Conservation (phyloP, 2,113 vertebrate genomes). For the Phaethon lepturus region DNA sequence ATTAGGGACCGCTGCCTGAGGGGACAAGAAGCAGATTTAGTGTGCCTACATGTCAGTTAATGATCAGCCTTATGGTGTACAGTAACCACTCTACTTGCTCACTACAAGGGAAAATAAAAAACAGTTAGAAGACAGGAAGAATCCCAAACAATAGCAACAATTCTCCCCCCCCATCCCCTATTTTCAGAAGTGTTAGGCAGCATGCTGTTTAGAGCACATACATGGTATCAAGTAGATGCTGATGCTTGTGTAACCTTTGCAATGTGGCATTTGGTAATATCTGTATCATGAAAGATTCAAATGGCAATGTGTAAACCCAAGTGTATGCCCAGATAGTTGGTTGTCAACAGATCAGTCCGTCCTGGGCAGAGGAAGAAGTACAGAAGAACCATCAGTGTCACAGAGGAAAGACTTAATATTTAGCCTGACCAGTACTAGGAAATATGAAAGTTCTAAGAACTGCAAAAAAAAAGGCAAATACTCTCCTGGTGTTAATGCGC, state of each 20-base stretch:
- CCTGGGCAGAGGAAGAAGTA: neutral
- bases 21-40: constrained; percentile 53
- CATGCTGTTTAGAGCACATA: neutral
- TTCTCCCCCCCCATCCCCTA: neutral
- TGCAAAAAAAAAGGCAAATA: neutral
- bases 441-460: neutral
- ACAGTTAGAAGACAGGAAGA: neutral
- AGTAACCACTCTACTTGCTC: neutral
- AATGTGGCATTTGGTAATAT: neutral
- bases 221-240: neutral
- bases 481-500: neutral
- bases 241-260: neutral
- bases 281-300: neutral
- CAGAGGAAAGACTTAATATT: neutral
- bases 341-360: neutral
- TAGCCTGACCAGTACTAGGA: neutral
- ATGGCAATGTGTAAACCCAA: neutral
- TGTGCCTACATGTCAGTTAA: constrained; percentile 11
- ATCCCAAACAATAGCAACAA: neutral
- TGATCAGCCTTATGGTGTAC: constrained; percentile 27
- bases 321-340: neutral
- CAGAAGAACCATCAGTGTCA: neutral
- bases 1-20: constrained; percentile 33
- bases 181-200: neutral
- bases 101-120: neutral